These are phyloP conservation scores for Galerucella pusilla DNA, from an alignment of 2,888 invertebrate genomes.

Conservation along the genomic window DNA sequence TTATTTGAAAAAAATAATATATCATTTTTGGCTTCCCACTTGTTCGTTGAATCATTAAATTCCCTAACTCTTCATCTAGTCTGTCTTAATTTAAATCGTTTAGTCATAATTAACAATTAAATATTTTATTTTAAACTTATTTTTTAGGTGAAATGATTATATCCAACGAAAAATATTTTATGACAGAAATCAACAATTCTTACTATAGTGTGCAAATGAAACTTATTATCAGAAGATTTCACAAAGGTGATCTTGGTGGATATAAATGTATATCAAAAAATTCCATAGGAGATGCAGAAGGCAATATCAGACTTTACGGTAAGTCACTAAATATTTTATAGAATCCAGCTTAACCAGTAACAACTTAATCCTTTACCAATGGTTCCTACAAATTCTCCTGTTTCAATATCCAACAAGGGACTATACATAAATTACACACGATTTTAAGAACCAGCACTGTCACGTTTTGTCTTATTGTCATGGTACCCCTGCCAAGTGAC, in stretches of 20 bases:
- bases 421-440: too few species aligned
- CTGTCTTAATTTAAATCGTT: too few species aligned
- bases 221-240: conserved; percentile 79
- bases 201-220: conserved; percentile 89
- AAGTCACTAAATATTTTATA: conserved; percentile 60
- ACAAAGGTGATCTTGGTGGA: conserved; percentile 82
- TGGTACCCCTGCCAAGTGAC: too few species aligned
- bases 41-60: too few species aligned
- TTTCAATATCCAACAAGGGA: too few species aligned
- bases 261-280: conserved; percentile 94
- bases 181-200: conserved; percentile 82
- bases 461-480: too few species aligned
- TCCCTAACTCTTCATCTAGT: too few species aligned
- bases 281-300: conserved; percentile 91
- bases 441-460: too few species aligned
- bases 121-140: conserved; percentile 30
- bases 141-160: conserved; percentile 90
- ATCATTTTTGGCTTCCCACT: too few species aligned
- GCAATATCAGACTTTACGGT: conserved; percentile 90
- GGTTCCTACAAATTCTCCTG: too few species aligned
- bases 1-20: too few species aligned
- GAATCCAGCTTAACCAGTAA: not conserved
- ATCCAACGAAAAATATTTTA: conserved; percentile 84
- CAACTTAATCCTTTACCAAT: too few species aligned
- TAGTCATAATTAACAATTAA: not conserved